phyloP scores from a whole-genome alignment of 1,140 invertebrate species.

The Contarinia nasturtii region DNA sequence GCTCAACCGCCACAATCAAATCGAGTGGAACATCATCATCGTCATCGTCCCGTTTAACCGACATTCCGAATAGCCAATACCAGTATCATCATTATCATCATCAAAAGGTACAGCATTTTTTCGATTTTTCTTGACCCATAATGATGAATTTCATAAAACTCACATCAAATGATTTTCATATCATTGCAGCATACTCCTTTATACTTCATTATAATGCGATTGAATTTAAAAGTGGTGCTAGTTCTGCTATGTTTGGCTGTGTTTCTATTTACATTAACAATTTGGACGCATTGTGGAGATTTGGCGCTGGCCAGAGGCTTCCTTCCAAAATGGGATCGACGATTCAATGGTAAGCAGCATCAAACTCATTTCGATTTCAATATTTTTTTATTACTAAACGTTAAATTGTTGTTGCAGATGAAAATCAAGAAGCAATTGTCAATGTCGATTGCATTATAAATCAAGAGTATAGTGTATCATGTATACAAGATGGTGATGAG shows the following conservation, averaged over 20 bases:
- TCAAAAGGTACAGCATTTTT: too few relatives aligned
- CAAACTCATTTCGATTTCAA: not conserved
- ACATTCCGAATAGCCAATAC: too few relatives aligned
- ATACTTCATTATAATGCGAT: constrained; percentile 31
- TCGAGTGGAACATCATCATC: too few relatives aligned
- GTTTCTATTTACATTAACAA: constrained; percentile 27
- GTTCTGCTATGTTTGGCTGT: constrained; percentile 26
- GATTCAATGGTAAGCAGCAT: not conserved
- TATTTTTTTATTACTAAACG: constrained; percentile 1
- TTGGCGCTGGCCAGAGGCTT: constrained; percentile 17
- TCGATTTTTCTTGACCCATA: too few relatives aligned
- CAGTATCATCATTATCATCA: too few relatives aligned
- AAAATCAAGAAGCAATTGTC: constrained; percentile 21
- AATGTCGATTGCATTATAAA: constrained; percentile 83
- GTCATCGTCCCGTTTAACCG: too few relatives aligned
- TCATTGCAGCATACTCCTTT: constrained; percentile 8
- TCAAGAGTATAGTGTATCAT: constrained; percentile 66
- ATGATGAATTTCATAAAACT: not conserved
- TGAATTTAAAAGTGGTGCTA: constrained; percentile 33
- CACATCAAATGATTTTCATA: not conserved
- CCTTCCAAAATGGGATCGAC: constrained; percentile 9
- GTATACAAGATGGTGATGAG: constrained; percentile 68
- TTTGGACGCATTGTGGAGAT: constrained; percentile 34
- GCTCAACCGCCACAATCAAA: too few relatives aligned
- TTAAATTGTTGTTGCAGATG: constrained; percentile 4